A percentile compares a stretch with the other conserved stretches of the same genome.
Conservation (phyloP, 2,797 vertebrate genomes). For the Diplodus puntazzo region DNA sequence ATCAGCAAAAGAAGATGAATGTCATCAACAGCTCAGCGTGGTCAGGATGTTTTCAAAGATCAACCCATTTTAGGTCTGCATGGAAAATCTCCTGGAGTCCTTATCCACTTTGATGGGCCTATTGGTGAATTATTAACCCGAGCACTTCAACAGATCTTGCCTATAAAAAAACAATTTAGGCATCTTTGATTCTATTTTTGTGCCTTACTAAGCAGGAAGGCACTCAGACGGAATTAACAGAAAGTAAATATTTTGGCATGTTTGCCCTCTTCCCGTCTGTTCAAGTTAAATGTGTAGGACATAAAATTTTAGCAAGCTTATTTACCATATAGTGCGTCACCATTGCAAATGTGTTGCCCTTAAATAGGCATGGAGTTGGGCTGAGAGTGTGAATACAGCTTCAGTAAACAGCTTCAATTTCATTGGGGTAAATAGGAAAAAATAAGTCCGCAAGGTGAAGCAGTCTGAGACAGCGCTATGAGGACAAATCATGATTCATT, state of each 20-base stretch:
- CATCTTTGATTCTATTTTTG: conserved; percentile 31
- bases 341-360: conserved; percentile 29
- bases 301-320: conserved; percentile 12
- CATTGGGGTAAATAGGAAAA: background rate
- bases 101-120: conserved; percentile 21
- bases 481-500: background rate
- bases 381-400: background rate
- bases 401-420: conserved; percentile 2
- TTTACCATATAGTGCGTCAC: conserved; percentile 34
- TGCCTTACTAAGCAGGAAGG: conserved; percentile 9
- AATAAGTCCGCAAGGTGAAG: background rate
- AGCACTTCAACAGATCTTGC: conserved; percentile 18
- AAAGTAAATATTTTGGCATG: conserved; percentile 48
- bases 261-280: conserved; percentile 1
- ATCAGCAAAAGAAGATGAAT: conserved; percentile 1
- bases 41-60: conserved; percentile 1
- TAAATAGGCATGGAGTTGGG: conserved; percentile 39
- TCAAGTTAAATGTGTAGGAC: conserved; percentile 9
- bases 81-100: conserved; percentile 11
- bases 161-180: background rate
- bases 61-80: conserved; percentile 10
- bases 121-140: conserved; percentile 29
- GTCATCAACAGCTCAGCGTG: background rate
- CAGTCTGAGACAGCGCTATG: background rate
- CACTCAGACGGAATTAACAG: conserved; percentile 4